These are phyloP conservation scores for Stomorhina lunata DNA, from an alignment of 2,888 invertebrate genomes.

Conservation along the genomic window DNA sequence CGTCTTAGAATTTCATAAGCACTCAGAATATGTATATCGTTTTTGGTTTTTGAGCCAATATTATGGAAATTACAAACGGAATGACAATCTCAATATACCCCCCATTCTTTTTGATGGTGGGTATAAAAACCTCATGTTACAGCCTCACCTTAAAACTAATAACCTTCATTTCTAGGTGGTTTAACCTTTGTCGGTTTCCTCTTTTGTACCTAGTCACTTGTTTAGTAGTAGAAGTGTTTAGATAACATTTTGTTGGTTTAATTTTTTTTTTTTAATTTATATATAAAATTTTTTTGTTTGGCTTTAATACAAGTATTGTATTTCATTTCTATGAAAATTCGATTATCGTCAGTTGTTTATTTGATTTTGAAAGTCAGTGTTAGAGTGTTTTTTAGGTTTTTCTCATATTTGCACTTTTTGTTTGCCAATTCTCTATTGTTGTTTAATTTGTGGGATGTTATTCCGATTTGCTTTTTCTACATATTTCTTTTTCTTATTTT, in stretches of 20 bases:
- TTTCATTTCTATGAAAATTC: constrained; percentile 49
- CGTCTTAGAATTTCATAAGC: too few species aligned
- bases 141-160: too few species aligned
- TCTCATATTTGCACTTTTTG: background rate
- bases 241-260: background rate
- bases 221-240: constrained; percentile 12
- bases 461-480: background rate
- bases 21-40: too few species aligned
- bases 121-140: too few species aligned
- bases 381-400: background rate
- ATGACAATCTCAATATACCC: too few species aligned
- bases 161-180: too few species aligned
- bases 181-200: too few species aligned
- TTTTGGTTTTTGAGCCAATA: too few species aligned
- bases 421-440: background rate
- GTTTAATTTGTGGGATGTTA: constrained; percentile 22
- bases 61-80: too few species aligned
- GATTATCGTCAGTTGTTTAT: constrained; percentile 36
- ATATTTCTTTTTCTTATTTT: background rate
- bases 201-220: too few species aligned
- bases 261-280: background rate
- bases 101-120: too few species aligned
- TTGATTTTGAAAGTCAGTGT: constrained; percentile 14
- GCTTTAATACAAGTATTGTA: constrained; percentile 21
- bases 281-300: background rate